These are phyloP conservation scores for Strix aluco DNA, from an alignment of 2,113 vertebrate species.

Conservation along the genomic window DNA sequence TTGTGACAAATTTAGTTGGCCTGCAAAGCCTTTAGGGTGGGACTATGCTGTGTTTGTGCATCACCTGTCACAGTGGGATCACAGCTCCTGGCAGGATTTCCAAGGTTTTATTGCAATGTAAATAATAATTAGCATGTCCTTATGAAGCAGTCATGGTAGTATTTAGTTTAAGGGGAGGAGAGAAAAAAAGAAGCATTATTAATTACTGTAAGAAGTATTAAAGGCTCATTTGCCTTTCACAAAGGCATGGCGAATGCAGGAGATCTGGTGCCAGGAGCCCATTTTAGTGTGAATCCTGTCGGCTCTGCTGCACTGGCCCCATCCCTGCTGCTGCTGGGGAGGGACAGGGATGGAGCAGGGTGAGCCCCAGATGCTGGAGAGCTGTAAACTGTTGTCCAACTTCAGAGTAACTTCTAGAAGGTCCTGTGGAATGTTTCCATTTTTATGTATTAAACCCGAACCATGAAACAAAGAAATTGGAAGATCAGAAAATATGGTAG, in stretches of 20 bases:
- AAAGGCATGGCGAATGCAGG: background rate
- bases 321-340: background rate
- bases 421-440: fast-evolving
- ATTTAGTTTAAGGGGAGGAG: background rate
- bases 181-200: background rate
- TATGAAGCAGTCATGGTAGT: background rate
- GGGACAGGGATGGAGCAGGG: background rate
- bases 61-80: background rate
- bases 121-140: background rate
- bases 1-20: background rate
- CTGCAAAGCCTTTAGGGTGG: background rate
- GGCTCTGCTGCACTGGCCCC: too few relatives aligned
- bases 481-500: background rate
- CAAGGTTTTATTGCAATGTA: background rate
- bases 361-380: background rate
- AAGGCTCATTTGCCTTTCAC: background rate
- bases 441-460: background rate
- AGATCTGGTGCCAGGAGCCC: background rate
- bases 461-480: background rate
- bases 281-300: background rate
- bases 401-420: background rate
- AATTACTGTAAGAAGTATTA: background rate
- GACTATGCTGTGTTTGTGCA: background rate
- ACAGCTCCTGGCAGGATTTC: background rate
- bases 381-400: background rate